A percentile compares a stretch with the other conserved stretches of the same genome.
Evolutionary conservation across 2,113 vertebrate genomes (phyloP).

Genomic region (Mohoua ochrocephala): DNA sequence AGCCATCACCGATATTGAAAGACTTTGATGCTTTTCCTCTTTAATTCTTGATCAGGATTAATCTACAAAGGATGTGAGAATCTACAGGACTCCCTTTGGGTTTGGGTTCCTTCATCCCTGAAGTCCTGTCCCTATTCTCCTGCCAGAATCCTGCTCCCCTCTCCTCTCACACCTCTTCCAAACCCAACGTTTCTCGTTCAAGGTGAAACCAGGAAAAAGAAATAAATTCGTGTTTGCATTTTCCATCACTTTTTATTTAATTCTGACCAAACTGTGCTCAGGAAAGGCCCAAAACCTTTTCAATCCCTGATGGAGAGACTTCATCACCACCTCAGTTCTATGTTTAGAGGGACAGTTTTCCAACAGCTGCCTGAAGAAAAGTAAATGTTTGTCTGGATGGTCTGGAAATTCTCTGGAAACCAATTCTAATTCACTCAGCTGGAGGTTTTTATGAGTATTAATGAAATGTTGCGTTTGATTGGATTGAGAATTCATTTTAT

Average conservation of each 20-base stretch:
- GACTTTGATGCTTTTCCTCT: neutral
- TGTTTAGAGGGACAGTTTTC: neutral
- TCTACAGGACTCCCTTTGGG: neutral
- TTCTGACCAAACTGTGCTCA: neutral
- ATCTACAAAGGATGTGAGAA: neutral
- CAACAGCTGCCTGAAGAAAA: neutral
- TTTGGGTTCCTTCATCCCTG: neutral
- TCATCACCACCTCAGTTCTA: neutral
- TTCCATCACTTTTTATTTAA: neutral
- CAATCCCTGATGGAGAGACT: neutral
- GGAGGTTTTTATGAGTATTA: neutral
- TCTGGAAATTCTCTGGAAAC: neutral
- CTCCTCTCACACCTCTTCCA: neutral
- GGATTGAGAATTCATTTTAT: neutral
- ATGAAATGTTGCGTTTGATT: neutral
- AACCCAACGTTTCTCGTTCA: neutral
- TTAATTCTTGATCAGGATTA: neutral
- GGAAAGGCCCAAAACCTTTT: neutral
- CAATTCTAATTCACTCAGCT: neutral
- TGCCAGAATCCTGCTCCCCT: neutral
- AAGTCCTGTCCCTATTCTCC: neutral
- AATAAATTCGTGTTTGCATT: neutral
- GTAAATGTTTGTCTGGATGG: neutral
- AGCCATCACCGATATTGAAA: neutral
- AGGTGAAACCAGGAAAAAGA: neutral